phyloP scores from a whole-genome alignment of 2,113 vertebrate genomes.

The Cromileptes altivelis region DNA sequence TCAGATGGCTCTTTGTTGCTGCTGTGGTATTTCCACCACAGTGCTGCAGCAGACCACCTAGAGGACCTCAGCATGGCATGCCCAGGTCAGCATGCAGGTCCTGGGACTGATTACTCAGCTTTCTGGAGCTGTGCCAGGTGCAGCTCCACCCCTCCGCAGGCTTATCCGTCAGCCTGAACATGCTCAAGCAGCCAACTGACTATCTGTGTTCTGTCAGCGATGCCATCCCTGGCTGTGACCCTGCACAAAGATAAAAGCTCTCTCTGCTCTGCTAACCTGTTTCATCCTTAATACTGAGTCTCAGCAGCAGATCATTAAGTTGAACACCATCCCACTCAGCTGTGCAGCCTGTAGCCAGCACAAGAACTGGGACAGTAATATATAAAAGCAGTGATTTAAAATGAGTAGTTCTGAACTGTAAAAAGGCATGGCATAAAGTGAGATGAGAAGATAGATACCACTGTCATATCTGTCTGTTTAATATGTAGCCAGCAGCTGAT shows the following conservation, averaged over 20 bases:
- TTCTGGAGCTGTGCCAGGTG: slow-evolving; percentile 65
- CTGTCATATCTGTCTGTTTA: not conserved
- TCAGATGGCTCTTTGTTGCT: not conserved
- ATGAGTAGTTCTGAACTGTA: not conserved
- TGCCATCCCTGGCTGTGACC: slow-evolving; percentile 31
- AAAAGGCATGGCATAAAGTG: not conserved
- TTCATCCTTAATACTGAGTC: slow-evolving; percentile 3
- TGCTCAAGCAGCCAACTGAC: slow-evolving; percentile 11
- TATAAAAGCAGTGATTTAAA: not conserved
- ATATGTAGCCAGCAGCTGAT: no score
- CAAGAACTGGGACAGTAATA: not conserved
- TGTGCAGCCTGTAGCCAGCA: not conserved
- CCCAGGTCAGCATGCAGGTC: slow-evolving; percentile 52
- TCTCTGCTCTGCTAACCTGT: not conserved
- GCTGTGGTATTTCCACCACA: slow-evolving; percentile 16
- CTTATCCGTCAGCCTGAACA: slow-evolving; percentile 3
- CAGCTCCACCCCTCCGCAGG: slow-evolving; percentile 46
- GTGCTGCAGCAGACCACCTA: slow-evolving; percentile 46
- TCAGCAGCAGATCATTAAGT: slow-evolving; percentile 36
- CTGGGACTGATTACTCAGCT: slow-evolving; percentile 75
- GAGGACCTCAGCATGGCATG: slow-evolving; percentile 30
- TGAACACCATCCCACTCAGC: not conserved
- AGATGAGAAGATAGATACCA: not conserved
- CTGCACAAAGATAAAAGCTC: slow-evolving; percentile 36
- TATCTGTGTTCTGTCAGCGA: slow-evolving; percentile 19